These are phyloP conservation scores for Rhopalosiphum maidis DNA, from an alignment of 1,140 invertebrate genomes.

Conservation along the genomic window DNA sequence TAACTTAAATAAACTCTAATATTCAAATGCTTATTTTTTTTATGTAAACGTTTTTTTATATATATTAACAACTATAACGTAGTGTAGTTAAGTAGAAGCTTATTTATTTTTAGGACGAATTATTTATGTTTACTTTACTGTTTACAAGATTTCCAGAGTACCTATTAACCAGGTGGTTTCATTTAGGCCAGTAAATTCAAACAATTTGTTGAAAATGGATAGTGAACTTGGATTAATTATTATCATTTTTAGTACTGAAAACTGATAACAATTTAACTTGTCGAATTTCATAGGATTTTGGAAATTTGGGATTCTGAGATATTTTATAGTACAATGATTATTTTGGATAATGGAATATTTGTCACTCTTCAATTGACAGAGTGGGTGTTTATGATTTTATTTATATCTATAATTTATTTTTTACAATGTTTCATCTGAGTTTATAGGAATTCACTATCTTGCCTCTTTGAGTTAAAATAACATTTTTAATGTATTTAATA, in stretches of 20 bases:
- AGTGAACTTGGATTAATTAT: neutral
- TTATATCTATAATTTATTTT: neutral
- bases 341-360: too few species aligned
- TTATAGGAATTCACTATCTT: neutral
- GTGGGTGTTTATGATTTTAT: neutral
- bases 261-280: neutral
- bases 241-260: neutral
- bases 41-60: neutral
- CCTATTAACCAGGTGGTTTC: neutral
- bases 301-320: neutral
- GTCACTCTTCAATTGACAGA: neutral
- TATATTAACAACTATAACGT: neutral
- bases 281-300: neutral
- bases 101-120: neutral
- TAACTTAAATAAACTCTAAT: neutral
- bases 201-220: neutral
- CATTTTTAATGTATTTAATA: too few species aligned
- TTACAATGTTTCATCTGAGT: neutral
- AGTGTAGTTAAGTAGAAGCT: neutral
- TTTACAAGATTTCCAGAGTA: neutral
- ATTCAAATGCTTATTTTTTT: neutral
- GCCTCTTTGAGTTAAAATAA: neutral
- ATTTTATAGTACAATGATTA: neutral
- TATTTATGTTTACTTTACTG: neutral
- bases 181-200: neutral